Evolutionary conservation across 2,113 vertebrate genomes (phyloP).

Genomic region (Notarius lentiginosus): DNA sequence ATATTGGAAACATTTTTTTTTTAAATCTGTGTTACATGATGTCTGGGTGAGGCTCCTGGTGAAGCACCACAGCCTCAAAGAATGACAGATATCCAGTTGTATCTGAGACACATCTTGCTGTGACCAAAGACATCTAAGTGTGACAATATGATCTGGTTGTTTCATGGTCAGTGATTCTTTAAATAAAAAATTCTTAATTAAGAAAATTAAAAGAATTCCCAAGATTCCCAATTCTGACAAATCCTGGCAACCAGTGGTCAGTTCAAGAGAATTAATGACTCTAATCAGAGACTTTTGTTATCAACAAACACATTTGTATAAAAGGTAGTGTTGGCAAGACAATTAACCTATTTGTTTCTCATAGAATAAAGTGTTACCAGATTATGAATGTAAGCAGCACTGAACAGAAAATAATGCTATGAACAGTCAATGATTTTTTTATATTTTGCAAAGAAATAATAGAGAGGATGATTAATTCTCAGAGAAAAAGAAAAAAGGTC

Average conservation of each 20-base stretch:
- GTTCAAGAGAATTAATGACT: background rate
- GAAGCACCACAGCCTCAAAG: slow-evolving; percentile 56
- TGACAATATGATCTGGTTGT: background rate
- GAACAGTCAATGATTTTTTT: background rate
- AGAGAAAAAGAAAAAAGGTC: background rate
- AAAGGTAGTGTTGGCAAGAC: background rate
- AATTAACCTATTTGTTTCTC: no score
- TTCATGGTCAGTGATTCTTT: background rate
- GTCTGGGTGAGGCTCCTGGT: slow-evolving; percentile 59
- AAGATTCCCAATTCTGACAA: background rate
- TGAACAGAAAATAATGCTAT: background rate
- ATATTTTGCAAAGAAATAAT: background rate
- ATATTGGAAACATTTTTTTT: slow-evolving; percentile 62
- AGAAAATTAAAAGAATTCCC: background rate
- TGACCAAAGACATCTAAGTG: no score
- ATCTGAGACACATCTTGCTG: slow-evolving; percentile 32
- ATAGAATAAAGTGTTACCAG: slow-evolving; percentile 18
- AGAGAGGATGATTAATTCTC: background rate
- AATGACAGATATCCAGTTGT: slow-evolving; percentile 67
- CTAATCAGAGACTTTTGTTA: background rate
- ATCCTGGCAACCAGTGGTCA: background rate
- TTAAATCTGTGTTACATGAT: slow-evolving; percentile 57
- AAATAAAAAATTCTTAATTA: background rate
- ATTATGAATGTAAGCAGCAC: slow-evolving; percentile 44
- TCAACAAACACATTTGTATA: background rate